A percentile compares a stretch with the other conserved stretches of the same genome.
These are phyloP conservation scores for Harlomillsia oculata DNA, from an alignment of 1,140 invertebrate genomes.

Conservation along the genomic window DNA sequence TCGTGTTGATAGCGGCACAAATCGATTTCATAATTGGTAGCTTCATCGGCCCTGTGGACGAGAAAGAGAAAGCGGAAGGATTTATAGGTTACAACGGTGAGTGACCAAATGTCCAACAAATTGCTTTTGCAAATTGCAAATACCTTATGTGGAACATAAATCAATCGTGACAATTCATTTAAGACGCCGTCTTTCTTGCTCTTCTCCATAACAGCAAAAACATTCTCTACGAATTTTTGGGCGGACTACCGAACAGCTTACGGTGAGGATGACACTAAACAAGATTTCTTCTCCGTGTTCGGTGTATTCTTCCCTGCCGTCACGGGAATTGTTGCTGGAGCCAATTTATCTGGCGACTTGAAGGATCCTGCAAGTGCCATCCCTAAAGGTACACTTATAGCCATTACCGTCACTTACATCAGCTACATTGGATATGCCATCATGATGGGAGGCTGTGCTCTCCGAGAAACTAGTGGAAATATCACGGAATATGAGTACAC, in stretches of 20 bases:
- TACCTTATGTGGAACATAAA: background rate
- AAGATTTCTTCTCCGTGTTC: conserved; percentile 40
- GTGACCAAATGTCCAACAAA: conserved; percentile 9
- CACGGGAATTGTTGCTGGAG: conserved; percentile 46
- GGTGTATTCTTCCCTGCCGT: conserved; percentile 42
- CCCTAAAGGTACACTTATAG: conserved; percentile 50
- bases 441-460: conserved; percentile 42
- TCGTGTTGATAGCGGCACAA: conserved; percentile 50
- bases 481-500: conserved; percentile 32
- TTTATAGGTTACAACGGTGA: conserved; percentile 49
- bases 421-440: conserved; percentile 47
- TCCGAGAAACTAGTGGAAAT: conserved; percentile 43
- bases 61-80: conserved; percentile 44
- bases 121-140: background rate
- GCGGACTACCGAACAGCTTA: conserved; percentile 38
- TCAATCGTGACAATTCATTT: background rate
- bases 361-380: conserved; percentile 45
- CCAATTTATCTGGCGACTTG: conserved; percentile 55
- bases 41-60: conserved; percentile 47
- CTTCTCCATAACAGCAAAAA: too few relatives aligned
- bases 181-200: background rate
- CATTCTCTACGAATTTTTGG: conserved; percentile 38
- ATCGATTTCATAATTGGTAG: conserved; percentile 50
- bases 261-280: conserved; percentile 35
- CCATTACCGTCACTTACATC: conserved; percentile 48